Evolutionary conservation across 2,888 invertebrate genomes (phyloP), one percentile per base, ranked within the genome.

Genomic region (Oscheius sp.): DNA sequence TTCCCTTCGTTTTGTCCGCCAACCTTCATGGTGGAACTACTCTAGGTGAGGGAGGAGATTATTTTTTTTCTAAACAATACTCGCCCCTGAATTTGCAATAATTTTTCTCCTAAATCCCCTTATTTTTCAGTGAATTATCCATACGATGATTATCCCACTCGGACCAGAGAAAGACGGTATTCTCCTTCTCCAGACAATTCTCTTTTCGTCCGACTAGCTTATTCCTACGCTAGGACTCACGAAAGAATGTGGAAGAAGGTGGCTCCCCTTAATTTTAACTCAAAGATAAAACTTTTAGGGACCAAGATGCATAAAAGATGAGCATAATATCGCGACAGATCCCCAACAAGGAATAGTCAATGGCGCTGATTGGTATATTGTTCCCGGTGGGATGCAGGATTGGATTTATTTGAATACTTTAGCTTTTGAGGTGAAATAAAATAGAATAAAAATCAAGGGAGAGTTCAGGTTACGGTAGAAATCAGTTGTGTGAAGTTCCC

Each of bases 351-450:
- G 97, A 3, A 94, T 96, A 67, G 94, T 93, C 0, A 98, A 98
- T 87, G 97, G 97, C 0, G 96, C 96, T 2, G 90, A 91, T 74
- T 98, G 97, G 97, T 86, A 82, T 65, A 77, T 81, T 45, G 78
- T 86, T 3, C 73, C 91, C 3, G 96, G 97, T 0, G 97, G 97
- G 6, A 97, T 98, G 97, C 97, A 97, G 88, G 98, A 98, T 88
- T 98, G 95, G 92, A 97, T 95, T 88, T 98, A 98, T 87, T 86
- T 95, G 0, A 90, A 92, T 82, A 92, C 94, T 0, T 94, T 92
- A 81, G 94, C 93, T 84, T 92, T 96, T 90, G 97, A 97, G 88
- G 53, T 65, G 25, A 17, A 15, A 34, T 37, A n/a, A n/a, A n/a
- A n/a, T n/a, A n/a, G n/a, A n/a, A n/a, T n/a, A n/a, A 12, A 52